A percentile compares a stretch with the other conserved stretches of the same genome.
Evolutionary conservation across 2,797 vertebrate genomes (phyloP).

Genomic region (Poeciliopsis paucimaculata): DNA sequence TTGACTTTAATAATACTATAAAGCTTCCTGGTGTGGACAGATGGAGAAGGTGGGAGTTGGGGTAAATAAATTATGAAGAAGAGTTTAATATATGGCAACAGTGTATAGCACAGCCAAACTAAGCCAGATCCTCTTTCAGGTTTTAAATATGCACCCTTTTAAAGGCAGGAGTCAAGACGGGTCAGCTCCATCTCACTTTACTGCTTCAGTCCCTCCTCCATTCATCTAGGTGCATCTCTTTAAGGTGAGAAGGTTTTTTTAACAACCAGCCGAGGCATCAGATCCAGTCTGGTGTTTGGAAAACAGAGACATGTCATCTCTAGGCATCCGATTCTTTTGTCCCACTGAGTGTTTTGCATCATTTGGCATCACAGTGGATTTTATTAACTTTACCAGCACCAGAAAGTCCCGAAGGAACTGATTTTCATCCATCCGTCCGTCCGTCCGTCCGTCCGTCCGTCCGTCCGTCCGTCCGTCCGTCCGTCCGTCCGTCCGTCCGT

Average conservation of each 20-base stretch:
- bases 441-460: neutral
- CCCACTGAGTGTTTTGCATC: neutral
- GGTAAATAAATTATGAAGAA: constrained; percentile 80
- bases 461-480: too few species aligned
- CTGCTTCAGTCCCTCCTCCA: constrained; percentile 55
- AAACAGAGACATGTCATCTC: neutral
- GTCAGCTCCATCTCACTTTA: constrained; percentile 81
- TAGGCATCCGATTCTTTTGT: neutral
- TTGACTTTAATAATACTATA: constrained; percentile 85
- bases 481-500: neutral
- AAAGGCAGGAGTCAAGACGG: constrained; percentile 75
- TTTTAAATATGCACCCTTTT: constrained; percentile 76
- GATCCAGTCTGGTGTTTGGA: neutral
- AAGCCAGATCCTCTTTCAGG: constrained; percentile 64
- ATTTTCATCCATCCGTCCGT: neutral
- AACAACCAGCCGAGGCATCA: constrained; percentile 1
- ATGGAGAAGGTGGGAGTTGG: constrained; percentile 13
- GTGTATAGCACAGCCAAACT: constrained; percentile 73
- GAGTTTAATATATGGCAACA: constrained; percentile 78
- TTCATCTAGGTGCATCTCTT: constrained; percentile 32
- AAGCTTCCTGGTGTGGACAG: constrained; percentile 72
- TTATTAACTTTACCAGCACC: neutral
- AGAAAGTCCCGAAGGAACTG: neutral
- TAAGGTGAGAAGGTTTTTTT: constrained; percentile 10
- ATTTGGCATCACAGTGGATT: neutral